Conservation (phyloP, 1,140 invertebrate genomes). For the Orussus abietinus region DNA sequence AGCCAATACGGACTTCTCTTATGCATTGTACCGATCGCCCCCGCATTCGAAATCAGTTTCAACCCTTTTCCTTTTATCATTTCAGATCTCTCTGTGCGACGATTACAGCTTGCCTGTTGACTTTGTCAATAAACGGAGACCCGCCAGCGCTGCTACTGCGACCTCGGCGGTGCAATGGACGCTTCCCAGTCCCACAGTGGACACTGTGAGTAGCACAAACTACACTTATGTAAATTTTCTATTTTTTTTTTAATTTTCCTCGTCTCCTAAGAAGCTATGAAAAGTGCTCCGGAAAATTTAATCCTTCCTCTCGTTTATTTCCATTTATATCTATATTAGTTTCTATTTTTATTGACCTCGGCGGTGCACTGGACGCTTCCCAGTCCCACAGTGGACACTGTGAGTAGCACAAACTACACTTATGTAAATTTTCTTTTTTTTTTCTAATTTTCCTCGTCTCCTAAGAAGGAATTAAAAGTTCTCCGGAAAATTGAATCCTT, state of each 20-base stretch:
- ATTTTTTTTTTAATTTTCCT: no score
- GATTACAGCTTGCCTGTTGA: constrained; percentile 77
- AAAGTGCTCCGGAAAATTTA: neutral
- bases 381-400: constrained; percentile 61
- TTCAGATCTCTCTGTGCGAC: constrained; percentile 72
- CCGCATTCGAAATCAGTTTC: no score
- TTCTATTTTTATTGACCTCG: no score
- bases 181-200: constrained; percentile 58
- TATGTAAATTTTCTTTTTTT: constrained; percentile 8
- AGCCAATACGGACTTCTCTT: no score
- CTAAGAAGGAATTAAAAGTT: neutral
- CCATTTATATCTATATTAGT: no score
- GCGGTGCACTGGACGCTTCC: constrained; percentile 55
- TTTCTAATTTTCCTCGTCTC: no score
- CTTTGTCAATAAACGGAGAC: constrained; percentile 66
- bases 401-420: constrained; percentile 42
- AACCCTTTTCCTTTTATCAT: constrained; percentile 33
- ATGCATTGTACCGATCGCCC: no score
- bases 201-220: constrained; percentile 55
- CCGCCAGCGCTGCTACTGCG: constrained; percentile 57
- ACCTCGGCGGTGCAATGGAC: constrained; percentile 56
- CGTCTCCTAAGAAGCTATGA: neutral
- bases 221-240: constrained; percentile 7
- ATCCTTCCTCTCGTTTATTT: no score
- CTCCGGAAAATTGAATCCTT: no score